A percentile compares a stretch with the other conserved stretches of the same genome.
These are phyloP conservation scores for Kryptolebias marmoratus DNA, from an alignment of 2,113 vertebrate genomes.

Conservation along the genomic window DNA sequence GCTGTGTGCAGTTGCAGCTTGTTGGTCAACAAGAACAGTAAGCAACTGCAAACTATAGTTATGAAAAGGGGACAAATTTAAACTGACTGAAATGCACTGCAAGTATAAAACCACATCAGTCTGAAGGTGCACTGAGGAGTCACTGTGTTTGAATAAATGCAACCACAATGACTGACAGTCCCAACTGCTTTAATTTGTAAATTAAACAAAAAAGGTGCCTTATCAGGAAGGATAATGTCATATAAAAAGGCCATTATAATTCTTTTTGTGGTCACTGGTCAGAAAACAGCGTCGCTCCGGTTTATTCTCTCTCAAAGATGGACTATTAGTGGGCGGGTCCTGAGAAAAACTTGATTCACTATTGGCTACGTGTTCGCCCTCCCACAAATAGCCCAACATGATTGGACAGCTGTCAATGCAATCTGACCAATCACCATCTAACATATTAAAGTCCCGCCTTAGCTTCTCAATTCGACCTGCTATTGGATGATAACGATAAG, in stretches of 20 bases:
- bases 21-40: slow-evolving; percentile 37
- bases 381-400: not conserved
- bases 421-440: slow-evolving; percentile 11
- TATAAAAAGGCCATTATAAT: too few relatives aligned
- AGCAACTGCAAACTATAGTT: slow-evolving; percentile 25
- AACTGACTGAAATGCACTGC: slow-evolving; percentile 1
- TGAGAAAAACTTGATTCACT: not conserved
- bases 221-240: too few relatives aligned
- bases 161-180: too few relatives aligned
- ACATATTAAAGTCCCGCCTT: slow-evolving; percentile 19
- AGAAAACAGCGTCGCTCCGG: too few relatives aligned
- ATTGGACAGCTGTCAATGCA: not conserved
- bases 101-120: not conserved
- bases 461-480: not conserved
- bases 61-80: slow-evolving; percentile 42
- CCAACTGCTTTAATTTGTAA: too few relatives aligned
- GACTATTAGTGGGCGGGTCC: slow-evolving; percentile 44
- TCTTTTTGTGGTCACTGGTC: too few relatives aligned
- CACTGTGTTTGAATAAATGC: too few relatives aligned
- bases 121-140: not conserved
- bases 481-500: slow-evolving; percentile 31
- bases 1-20: slow-evolving; percentile 15
- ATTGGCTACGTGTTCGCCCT: slow-evolving; percentile 14
- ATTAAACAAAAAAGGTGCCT: too few relatives aligned
- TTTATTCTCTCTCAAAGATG: too few relatives aligned